Evolutionary conservation across 2,888 invertebrate genomes (phyloP).

Genomic region (Stegana nigrithorax): DNA sequence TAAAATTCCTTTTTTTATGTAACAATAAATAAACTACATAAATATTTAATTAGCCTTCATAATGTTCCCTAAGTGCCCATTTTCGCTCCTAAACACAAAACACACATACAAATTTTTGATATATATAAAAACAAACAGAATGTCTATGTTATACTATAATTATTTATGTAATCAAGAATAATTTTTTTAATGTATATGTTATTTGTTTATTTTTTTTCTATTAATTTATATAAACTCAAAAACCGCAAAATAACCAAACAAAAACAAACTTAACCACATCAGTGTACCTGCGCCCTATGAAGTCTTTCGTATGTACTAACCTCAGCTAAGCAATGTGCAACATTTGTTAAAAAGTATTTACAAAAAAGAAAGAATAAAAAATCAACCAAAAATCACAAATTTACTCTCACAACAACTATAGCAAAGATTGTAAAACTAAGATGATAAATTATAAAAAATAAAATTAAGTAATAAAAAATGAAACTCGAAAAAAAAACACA

Average conservation of each 20-base stretch:
- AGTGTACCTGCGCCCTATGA: conserved; percentile 69
- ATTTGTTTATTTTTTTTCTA: conserved; percentile 53
- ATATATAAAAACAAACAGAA: not conserved
- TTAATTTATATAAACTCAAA: conserved; percentile 54
- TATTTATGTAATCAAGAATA: too few relatives aligned
- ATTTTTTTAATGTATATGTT: conserved; percentile 48
- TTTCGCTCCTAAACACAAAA: too few relatives aligned
- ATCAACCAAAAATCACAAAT: conserved; percentile 39
- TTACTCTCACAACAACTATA: conserved; percentile 29
- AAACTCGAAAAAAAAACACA: conserved; percentile 21
- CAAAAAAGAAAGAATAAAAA: conserved; percentile 27
- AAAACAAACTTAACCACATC: conserved; percentile 34
- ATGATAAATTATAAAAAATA: conserved; percentile 33
- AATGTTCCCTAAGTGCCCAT: too few relatives aligned
- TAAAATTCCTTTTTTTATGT: not conserved
- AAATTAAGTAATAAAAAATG: conserved; percentile 30
- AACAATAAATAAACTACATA: too few relatives aligned
- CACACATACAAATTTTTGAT: too few relatives aligned
- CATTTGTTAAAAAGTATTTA: conserved; percentile 13
- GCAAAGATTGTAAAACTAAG: conserved; percentile 36
- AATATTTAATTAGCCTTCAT: not conserved
- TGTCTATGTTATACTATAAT: not conserved
- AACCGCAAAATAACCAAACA: conserved; percentile 5
- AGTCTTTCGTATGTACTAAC: conserved; percentile 69
- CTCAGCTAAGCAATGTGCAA: conserved; percentile 27